These are phyloP conservation scores for Chunga burmeisteri DNA, from an alignment of 2,113 vertebrate genomes.

Conservation along the genomic window DNA sequence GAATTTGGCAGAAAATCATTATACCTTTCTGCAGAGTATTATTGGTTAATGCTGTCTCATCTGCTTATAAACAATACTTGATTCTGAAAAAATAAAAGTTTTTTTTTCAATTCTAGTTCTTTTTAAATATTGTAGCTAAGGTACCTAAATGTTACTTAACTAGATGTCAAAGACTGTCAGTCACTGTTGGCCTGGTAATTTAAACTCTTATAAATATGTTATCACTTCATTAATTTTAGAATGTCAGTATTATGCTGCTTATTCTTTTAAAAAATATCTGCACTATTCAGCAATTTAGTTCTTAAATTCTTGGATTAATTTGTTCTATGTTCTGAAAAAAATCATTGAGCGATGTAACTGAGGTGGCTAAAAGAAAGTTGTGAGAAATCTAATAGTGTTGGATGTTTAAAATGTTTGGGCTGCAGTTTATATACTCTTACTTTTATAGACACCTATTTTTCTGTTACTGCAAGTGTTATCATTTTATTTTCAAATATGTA, in stretches of 20 bases:
- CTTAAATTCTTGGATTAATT: background rate
- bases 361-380: background rate
- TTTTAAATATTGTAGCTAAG: background rate
- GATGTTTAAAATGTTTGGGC: background rate
- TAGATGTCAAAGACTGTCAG: background rate
- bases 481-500: background rate
- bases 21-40: background rate
- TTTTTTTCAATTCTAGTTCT: background rate
- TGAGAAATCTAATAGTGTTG: background rate
- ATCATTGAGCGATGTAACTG: background rate
- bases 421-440: background rate
- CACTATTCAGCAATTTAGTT: background rate
- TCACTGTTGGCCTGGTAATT: background rate
- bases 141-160: background rate
- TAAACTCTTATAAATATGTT: background rate
- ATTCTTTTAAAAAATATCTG: background rate
- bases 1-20: background rate
- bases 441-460: background rate
- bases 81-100: background rate
- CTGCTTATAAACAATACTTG: background rate
- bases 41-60: background rate
- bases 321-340: background rate
- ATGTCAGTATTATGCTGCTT: background rate
- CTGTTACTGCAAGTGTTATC: background rate
- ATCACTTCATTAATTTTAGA: background rate